Conservation (phyloP, 2,113 vertebrate genomes). For the Periophthalmus modestus region DNA sequence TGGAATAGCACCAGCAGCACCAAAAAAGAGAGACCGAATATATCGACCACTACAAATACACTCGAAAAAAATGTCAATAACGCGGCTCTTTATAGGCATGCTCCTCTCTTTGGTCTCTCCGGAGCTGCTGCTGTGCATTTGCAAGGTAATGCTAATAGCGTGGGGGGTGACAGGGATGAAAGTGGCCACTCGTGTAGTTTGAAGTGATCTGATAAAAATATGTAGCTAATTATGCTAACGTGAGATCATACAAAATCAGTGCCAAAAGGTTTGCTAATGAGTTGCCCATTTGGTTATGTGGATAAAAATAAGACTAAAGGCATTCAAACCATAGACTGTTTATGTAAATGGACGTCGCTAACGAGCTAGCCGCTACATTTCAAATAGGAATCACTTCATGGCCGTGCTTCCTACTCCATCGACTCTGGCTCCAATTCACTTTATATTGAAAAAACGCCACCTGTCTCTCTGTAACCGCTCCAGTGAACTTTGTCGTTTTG, state of each 20-base stretch:
- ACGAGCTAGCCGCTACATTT: no score
- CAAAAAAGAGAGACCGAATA: conserved; percentile 14
- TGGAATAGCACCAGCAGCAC: conserved; percentile 41
- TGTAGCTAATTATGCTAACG: conserved; percentile 22
- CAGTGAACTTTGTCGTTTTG: no score
- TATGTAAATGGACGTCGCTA: no score
- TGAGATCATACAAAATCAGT: conserved; percentile 9
- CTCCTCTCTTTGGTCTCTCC: conserved; percentile 29
- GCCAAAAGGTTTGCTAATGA: conserved; percentile 22
- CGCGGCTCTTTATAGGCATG: conserved; percentile 22
- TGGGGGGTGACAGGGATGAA: conserved; percentile 29
- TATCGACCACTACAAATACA: conserved; percentile 22
- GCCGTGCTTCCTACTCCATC: no score
- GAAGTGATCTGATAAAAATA: conserved; percentile 24
- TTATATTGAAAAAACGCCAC: no score
- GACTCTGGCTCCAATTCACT: no score
- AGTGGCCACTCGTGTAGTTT: conserved; percentile 13
- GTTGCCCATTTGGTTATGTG: conserved; percentile 15
- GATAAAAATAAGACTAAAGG: background rate
- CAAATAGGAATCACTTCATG: no score
- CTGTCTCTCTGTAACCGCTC: no score
- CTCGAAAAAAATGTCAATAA: conserved; percentile 30
- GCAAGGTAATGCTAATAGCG: conserved; percentile 9
- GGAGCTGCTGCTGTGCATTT: conserved; percentile 27
- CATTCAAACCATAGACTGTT: no score